Conservation (phyloP, 1,140 invertebrate species). For the Diplogasteroides magnus region DNA sequence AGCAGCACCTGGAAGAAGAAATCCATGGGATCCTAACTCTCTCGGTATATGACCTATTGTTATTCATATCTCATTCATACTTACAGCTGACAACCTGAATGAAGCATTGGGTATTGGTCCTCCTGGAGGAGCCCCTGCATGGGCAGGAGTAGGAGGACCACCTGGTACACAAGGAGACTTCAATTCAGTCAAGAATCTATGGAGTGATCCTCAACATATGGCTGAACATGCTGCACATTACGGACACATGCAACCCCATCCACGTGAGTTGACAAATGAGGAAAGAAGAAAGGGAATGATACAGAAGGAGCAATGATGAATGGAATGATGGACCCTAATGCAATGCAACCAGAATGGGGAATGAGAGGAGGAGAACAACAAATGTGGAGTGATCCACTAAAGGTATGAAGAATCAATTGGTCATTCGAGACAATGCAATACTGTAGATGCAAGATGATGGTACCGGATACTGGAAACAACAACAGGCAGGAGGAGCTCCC, state of each 20-base stretch:
- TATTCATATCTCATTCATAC: background rate
- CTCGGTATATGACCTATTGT: background rate
- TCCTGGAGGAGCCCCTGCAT: background rate
- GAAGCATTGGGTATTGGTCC: conserved; percentile 13
- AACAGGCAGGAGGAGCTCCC: conserved; percentile 1
- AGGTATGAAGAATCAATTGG: background rate
- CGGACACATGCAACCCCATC: conserved; percentile 13
- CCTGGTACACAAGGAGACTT: conserved; percentile 8
- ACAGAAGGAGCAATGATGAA: background rate
- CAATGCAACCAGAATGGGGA: conserved; percentile 9
- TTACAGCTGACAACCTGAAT: conserved; percentile 23
- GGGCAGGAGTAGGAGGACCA: conserved; percentile 9
- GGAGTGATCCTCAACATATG: conserved; percentile 16
- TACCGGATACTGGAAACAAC: conserved; percentile 30
- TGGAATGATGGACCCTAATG: conserved; percentile 15
- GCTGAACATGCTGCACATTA: conserved; percentile 14
- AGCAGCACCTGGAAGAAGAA: background rate
- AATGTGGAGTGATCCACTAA: conserved; percentile 25
- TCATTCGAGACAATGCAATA: background rate
- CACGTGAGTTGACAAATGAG: background rate
- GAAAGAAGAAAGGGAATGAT: background rate
- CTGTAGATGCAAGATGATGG: conserved; percentile 14
- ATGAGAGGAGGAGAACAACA: conserved; percentile 12
- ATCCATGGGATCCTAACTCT: background rate
- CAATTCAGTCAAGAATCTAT: conserved; percentile 9